Evolutionary conservation across 2,888 invertebrate species (phyloP).

Genomic region (Dolichopus griseipennis): DNA sequence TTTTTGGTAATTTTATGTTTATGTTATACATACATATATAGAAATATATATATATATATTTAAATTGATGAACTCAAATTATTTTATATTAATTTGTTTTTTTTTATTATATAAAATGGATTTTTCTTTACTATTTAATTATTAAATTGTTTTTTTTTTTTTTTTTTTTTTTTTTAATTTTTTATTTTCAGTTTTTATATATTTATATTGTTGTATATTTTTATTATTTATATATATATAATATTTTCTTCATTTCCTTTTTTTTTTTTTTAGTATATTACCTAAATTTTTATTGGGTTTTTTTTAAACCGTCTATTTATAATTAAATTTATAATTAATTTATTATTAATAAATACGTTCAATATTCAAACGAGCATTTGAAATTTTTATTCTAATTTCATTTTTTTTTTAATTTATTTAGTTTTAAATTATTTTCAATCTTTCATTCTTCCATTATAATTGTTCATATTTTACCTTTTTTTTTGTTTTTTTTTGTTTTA

Average conservation of each 20-base stretch:
- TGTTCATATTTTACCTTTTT: not conserved
- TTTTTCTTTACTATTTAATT: no score
- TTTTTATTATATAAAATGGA: no score
- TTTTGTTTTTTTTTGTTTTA: not conserved
- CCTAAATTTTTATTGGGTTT: not conserved
- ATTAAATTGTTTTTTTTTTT: not conserved
- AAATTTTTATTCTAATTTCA: not conserved
- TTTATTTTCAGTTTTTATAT: not conserved
- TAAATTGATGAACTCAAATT: no score
- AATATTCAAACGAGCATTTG: not conserved
- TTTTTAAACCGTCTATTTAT: not conserved
- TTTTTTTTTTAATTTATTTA: no score
- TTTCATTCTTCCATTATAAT: not conserved
- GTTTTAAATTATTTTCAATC: no score
- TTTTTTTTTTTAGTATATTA: not conserved
- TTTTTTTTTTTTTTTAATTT: not conserved
- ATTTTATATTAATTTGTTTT: no score
- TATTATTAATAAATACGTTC: not conserved
- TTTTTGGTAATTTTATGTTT: no score
- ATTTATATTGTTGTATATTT: not conserved
- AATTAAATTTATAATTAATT: slow-evolving; percentile 4
- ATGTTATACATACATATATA: no score
- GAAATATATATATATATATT: no score
- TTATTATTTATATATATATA: no score
- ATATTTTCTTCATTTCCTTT: no score